Conservation (phyloP, 2,797 vertebrate genomes). For the Silurus aristotelis region DNA sequence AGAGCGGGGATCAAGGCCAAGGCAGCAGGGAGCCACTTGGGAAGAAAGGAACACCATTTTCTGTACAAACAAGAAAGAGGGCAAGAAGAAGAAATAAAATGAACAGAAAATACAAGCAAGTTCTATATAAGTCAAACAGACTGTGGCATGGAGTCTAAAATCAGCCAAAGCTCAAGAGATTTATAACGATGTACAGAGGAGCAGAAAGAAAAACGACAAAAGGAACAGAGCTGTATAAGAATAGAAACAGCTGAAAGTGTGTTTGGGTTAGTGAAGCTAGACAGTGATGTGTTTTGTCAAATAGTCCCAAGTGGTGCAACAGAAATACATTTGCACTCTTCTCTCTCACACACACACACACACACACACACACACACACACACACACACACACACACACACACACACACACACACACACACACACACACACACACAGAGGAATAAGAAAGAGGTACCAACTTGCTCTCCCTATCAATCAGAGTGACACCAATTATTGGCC, state of each 20-base stretch:
- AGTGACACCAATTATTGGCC: not conserved
- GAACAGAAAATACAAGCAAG: not conserved
- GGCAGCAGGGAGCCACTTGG: slow-evolving; percentile 19
- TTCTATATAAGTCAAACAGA: not conserved
- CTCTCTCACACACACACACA: not conserved
- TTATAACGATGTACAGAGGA: not conserved
- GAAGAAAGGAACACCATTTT: slow-evolving; percentile 40
- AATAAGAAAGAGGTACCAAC: not conserved
- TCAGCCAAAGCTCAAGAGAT: not conserved
- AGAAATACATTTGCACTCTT: not conserved
- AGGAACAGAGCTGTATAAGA: not conserved
- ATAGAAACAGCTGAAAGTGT: not conserved
- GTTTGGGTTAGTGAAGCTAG: not conserved
- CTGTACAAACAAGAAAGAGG: slow-evolving; percentile 12
- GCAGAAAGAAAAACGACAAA: not conserved
- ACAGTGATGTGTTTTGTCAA: not conserved
- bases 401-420: too few relatives aligned
- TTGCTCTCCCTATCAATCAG: slow-evolving; percentile 1
- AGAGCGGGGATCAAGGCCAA: slow-evolving; percentile 41
- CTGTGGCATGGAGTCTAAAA: not conserved
- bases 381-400: too few relatives aligned
- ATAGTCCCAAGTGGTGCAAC: not conserved
- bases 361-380: too few relatives aligned
- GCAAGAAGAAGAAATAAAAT: not conserved
- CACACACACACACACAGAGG: too few relatives aligned